phyloP scores from a whole-genome alignment of 2,888 invertebrate genomes.

The Nemotelus pantherinus region DNA sequence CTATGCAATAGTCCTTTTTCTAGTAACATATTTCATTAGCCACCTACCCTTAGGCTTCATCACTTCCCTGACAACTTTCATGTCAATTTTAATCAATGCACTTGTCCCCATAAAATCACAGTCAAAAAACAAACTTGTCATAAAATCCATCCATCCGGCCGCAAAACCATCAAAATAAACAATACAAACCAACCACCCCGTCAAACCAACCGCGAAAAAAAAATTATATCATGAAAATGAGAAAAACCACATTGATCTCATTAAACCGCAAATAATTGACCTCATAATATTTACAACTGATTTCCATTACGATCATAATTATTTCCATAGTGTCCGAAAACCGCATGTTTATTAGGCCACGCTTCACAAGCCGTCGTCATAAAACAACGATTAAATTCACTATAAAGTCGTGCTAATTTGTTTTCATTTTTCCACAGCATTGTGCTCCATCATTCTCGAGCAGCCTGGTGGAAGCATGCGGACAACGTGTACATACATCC shows the following conservation, averaged over 20 bases:
- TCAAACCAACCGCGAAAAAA: too few species aligned
- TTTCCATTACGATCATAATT: not conserved
- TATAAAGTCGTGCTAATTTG: constrained; percentile 36
- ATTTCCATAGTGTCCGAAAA: not conserved
- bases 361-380: not conserved
- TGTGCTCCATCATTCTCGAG: constrained; percentile 1
- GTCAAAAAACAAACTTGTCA: too few species aligned
- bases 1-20: too few species aligned
- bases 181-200: too few species aligned
- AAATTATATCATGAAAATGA: too few species aligned
- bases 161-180: too few species aligned
- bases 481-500: not conserved
- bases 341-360: constrained; percentile 12
- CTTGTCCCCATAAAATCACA: too few species aligned
- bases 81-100: too few species aligned
- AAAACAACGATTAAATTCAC: constrained; percentile 26
- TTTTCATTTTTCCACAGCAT: constrained; percentile 21
- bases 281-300: not conserved
- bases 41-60: too few species aligned
- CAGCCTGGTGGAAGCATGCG: not conserved
- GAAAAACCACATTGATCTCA: not conserved
- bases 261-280: not conserved
- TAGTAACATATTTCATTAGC: too few species aligned
- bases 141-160: too few species aligned
- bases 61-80: too few species aligned